Evolutionary conservation across 2,113 vertebrate genomes (phyloP).

Genomic region (Pollimyrus isidori): DNA sequence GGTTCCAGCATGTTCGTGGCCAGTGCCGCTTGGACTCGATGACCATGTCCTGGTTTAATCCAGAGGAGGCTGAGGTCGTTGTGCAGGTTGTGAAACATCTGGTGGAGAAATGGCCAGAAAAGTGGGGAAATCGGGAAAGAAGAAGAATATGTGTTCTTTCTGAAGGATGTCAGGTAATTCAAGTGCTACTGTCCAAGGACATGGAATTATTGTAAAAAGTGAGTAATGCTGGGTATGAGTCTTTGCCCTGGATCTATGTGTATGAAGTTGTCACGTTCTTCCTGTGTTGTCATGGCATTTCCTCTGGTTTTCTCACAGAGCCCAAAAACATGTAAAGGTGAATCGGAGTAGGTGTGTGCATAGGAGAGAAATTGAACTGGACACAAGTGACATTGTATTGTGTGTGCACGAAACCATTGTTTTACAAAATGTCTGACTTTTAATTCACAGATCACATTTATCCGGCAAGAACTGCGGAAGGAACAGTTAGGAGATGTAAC

Average conservation of each 20-base stretch:
- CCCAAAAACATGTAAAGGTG: not conserved
- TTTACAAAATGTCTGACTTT: not conserved
- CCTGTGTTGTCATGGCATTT: not conserved
- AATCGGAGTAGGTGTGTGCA: not conserved
- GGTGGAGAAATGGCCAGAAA: constrained; percentile 59
- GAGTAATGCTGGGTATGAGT: not conserved
- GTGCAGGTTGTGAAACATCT: constrained; percentile 54
- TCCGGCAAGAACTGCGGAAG: constrained; percentile 58
- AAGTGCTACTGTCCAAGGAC: not conserved
- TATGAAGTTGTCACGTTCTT: not conserved
- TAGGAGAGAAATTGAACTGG: not conserved
- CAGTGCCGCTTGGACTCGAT: constrained; percentile 53
- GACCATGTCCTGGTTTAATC: constrained; percentile 69
- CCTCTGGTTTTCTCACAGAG: not conserved
- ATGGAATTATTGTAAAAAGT: not conserved
- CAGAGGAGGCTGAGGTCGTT: constrained; percentile 57
- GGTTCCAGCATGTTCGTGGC: constrained; percentile 72
- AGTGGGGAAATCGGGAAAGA: constrained; percentile 62
- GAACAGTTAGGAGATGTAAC: constrained; percentile 51
- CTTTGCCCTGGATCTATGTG: not conserved
- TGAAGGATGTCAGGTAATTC: constrained; percentile 71
- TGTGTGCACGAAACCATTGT: not conserved
- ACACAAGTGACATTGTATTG: not conserved
- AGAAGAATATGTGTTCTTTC: constrained; percentile 73
- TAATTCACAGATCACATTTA: constrained; percentile 42